phyloP scores from a whole-genome alignment of 2,113 vertebrate genomes.

The Pygoscelis adeliae region DNA sequence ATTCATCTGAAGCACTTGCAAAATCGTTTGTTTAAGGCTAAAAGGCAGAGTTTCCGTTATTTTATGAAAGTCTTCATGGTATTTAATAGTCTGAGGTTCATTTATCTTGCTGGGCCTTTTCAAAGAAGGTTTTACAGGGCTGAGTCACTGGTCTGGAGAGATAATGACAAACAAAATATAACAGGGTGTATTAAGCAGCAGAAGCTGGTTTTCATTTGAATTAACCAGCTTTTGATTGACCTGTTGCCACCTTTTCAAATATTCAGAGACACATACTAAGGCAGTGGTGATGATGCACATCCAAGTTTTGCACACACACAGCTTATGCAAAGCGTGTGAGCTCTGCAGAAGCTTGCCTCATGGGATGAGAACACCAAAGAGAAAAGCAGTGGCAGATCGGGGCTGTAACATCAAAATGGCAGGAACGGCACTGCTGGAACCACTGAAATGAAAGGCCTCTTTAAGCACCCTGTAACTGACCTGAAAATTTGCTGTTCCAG shows the following conservation, averaged over 20 bases:
- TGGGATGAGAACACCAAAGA: background rate
- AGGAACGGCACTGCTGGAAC: background rate
- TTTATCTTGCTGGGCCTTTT: background rate
- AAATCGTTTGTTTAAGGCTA: background rate
- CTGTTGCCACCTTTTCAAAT: background rate
- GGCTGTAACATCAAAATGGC: background rate
- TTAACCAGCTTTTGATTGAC: conserved; percentile 41
- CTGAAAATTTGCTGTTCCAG: background rate
- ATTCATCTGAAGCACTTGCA: background rate
- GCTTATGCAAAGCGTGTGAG: background rate
- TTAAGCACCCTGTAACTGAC: background rate
- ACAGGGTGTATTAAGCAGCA: background rate
- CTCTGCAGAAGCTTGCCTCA: rapidly evolving
- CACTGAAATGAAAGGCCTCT: background rate
- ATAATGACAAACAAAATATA: conserved; percentile 49
- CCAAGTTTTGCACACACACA: background rate
- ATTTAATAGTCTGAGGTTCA: background rate
- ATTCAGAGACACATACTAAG: background rate
- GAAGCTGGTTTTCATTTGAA: conserved; percentile 20
- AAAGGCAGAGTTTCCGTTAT: background rate
- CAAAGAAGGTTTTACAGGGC: background rate
- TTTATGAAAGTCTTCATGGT: background rate
- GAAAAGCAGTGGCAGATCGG: background rate
- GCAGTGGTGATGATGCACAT: background rate
- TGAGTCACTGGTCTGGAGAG: conserved; percentile 43